phyloP scores from a whole-genome alignment of 2,888 invertebrate genomes.

The Merodon equestris region DNA sequence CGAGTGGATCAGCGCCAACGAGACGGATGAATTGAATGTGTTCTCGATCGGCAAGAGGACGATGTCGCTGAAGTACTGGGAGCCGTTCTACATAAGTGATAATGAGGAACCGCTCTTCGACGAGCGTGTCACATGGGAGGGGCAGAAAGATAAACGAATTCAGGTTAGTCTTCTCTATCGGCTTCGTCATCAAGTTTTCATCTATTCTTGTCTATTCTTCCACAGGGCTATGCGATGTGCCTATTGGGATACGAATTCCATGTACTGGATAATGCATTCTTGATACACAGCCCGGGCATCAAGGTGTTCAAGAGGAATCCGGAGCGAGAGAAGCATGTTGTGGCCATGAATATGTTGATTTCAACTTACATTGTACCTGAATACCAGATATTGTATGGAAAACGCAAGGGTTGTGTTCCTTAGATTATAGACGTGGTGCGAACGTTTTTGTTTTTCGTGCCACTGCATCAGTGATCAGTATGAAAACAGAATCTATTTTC shows the following conservation, averaged over 20 bases:
- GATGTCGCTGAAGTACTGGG: slow-evolving; percentile 88
- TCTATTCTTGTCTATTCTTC: too few relatives aligned
- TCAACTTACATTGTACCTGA: slow-evolving; percentile 88
- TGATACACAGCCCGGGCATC: slow-evolving; percentile 93
- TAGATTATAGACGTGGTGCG: too few relatives aligned
- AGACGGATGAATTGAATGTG: slow-evolving; percentile 64
- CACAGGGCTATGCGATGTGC: slow-evolving; percentile 91
- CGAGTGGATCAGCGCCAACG: slow-evolving; percentile 66
- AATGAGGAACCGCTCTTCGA: slow-evolving; percentile 93
- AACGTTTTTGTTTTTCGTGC: too few relatives aligned
- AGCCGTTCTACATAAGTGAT: slow-evolving; percentile 94
- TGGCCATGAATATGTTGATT: slow-evolving; percentile 81
- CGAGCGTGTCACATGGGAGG: slow-evolving; percentile 94
- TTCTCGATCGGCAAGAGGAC: slow-evolving; percentile 88
- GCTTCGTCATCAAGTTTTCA: not conserved
- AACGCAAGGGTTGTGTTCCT: slow-evolving; percentile 82
- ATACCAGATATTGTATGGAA: slow-evolving; percentile 88
- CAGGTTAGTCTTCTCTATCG: slow-evolving; percentile 70
- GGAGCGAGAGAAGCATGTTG: slow-evolving; percentile 80
- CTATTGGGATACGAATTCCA: slow-evolving; percentile 93
- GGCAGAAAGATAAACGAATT: slow-evolving; percentile 81
- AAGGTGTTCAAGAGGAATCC: slow-evolving; percentile 88
- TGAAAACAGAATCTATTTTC: too few relatives aligned
- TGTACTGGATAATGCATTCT: slow-evolving; percentile 92
- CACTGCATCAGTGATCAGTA: too few relatives aligned